Evolutionary conservation across 2,888 invertebrate genomes (phyloP).

Genomic region (Eurois occulta): DNA sequence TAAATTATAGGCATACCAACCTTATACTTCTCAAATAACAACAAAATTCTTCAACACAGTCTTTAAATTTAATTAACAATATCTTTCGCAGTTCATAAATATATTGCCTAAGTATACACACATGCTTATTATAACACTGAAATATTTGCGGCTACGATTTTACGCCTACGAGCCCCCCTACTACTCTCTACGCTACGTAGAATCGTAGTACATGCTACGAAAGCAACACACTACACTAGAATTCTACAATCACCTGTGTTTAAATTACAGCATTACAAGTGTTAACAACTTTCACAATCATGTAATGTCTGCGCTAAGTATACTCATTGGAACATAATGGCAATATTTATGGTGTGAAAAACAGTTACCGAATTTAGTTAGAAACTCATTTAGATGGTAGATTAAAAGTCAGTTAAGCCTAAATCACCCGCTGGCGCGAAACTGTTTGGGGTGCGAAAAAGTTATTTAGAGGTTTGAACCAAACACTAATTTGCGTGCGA

Average conservation of each 20-base stretch:
- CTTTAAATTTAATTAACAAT: not conserved
- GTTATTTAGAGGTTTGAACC: constrained; percentile 59
- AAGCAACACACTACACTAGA: not conserved
- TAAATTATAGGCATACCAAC: too few species aligned
- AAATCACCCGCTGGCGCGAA: constrained; percentile 53
- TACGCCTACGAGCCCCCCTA: not conserved
- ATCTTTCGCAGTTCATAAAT: not conserved
- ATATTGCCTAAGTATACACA: not conserved
- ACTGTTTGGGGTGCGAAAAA: constrained; percentile 61
- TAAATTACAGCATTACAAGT: constrained; percentile 8
- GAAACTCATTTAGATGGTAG: constrained; percentile 61
- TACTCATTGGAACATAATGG: constrained; percentile 35
- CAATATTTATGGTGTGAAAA: constrained; percentile 47
- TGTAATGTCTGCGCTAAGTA: constrained; percentile 14
- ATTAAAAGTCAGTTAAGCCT: constrained; percentile 48
- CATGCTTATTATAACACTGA: too few species aligned
- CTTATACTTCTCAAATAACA: too few species aligned
- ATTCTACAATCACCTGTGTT: not conserved
- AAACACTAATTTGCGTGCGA: constrained; percentile 56
- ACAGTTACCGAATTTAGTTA: constrained; percentile 55
- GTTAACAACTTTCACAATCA: constrained; percentile 17
- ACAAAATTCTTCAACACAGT: too few species aligned
- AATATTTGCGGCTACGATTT: not conserved
- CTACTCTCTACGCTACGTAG: not conserved
- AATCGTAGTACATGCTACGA: not conserved